Evolutionary conservation across 2,113 vertebrate species (phyloP).

Genomic region (Nyctibius bracteatus): DNA sequence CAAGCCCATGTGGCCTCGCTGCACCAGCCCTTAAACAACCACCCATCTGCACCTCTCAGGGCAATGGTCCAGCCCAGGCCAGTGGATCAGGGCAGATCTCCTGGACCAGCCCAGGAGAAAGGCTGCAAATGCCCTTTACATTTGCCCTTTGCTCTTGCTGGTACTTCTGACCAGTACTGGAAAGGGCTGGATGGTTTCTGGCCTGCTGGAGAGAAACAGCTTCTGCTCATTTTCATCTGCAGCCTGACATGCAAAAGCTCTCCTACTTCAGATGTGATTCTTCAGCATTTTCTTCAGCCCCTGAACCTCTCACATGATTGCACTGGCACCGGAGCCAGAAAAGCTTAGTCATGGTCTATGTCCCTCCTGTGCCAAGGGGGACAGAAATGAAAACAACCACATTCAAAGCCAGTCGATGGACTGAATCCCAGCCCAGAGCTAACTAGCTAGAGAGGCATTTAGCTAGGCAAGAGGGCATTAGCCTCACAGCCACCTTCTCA

Average conservation of each 20-base stretch:
- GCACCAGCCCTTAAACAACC: background rate
- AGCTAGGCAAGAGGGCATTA: background rate
- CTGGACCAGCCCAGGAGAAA: background rate
- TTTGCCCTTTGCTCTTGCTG: background rate
- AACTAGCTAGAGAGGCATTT: background rate
- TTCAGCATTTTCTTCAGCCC: background rate
- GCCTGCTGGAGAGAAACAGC: background rate
- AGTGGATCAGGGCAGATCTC: background rate
- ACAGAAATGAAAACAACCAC: background rate
- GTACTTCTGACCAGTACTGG: background rate
- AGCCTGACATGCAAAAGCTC: background rate
- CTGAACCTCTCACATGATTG: background rate
- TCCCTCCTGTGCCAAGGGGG: background rate
- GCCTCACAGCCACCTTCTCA: background rate
- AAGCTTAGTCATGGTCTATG: constrained; percentile 14
- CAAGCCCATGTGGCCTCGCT: accelerated
- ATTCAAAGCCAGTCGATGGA: background rate
- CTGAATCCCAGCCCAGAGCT: background rate
- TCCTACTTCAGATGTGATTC: background rate
- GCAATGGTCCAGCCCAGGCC: accelerated
- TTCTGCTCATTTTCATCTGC: background rate
- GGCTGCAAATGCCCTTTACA: background rate
- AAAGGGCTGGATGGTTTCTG: background rate
- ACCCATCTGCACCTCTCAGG: background rate
- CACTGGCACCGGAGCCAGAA: background rate